phyloP scores from a whole-genome alignment of 1,140 invertebrate genomes.

The Lepidostoma basale region DNA sequence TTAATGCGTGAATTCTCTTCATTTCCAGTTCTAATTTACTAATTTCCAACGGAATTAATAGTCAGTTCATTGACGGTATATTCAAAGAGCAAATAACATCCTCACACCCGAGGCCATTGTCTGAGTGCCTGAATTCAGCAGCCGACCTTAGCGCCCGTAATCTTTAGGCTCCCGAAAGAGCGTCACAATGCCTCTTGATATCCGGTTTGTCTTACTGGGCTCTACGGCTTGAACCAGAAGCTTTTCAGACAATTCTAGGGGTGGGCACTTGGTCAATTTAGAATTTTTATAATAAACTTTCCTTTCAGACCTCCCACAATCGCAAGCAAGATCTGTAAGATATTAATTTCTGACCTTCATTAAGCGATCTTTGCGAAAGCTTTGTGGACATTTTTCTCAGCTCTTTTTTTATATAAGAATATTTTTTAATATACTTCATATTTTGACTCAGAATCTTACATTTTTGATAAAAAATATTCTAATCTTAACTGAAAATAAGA shows the following conservation, averaged over 20 bases:
- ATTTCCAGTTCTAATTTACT: not conserved
- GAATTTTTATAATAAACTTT: not conserved
- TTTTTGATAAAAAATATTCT: no score
- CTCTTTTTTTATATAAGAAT: no score
- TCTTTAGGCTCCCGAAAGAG: conserved; percentile 18
- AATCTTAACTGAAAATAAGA: no score
- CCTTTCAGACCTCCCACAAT: conserved; percentile 4
- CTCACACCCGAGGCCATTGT: conserved; percentile 8
- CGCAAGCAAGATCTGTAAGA: no score
- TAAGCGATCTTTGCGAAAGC: no score
- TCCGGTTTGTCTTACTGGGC: conserved; percentile 20
- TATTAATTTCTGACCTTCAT: no score
- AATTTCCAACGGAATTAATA: conserved; percentile 20
- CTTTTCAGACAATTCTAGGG: not conserved
- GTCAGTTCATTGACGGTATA: conserved; percentile 17
- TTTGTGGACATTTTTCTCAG: no score
- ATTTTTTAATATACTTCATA: no score
- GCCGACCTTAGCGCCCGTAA: conserved; percentile 14
- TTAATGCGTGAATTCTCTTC: not conserved
- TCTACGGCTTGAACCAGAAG: conserved; percentile 4
- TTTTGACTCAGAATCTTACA: no score
- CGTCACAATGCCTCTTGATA: conserved; percentile 21
- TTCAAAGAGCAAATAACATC: conserved; percentile 14
- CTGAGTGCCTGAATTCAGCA: not conserved
- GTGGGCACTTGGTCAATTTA: conserved; percentile 4